Conservation (phyloP, 2,797 vertebrate genomes). For the Manis pentadactyla region DNA sequence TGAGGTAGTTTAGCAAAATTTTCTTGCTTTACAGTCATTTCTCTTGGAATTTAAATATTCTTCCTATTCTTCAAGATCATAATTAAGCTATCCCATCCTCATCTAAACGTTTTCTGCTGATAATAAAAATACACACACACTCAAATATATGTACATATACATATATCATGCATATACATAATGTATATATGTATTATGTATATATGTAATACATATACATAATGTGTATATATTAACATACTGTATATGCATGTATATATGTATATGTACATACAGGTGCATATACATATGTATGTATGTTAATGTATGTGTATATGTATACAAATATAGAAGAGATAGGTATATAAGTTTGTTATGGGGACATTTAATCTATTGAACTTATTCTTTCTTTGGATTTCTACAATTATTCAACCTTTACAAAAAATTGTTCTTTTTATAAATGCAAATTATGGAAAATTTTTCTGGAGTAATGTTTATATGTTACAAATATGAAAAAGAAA, state of each 20-base stretch:
- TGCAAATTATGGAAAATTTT: background rate
- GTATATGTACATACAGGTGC: background rate
- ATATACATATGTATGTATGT: background rate
- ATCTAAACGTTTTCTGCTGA: background rate
- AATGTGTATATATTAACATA: no score
- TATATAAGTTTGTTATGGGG: background rate
- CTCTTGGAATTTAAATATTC: background rate
- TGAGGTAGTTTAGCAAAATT: background rate
- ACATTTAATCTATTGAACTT: background rate
- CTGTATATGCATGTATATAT: background rate
- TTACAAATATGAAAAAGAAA: background rate
- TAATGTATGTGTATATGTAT: background rate
- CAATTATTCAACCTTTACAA: background rate
- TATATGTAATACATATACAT: no score
- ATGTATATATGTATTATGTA: no score
- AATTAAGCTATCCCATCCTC: background rate
- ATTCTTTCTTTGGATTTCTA: background rate
- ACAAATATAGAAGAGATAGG: background rate
- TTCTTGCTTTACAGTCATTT: background rate
- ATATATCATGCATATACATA: no score
- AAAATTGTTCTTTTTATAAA: background rate
- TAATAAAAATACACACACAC: background rate
- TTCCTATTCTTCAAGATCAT: background rate
- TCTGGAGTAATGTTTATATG: background rate
- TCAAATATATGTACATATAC: no score